Evolutionary conservation across 2,888 invertebrate genomes (phyloP), one percentile per base, ranked within the genome.

Genomic region (Scrobipalpa costella): DNA sequence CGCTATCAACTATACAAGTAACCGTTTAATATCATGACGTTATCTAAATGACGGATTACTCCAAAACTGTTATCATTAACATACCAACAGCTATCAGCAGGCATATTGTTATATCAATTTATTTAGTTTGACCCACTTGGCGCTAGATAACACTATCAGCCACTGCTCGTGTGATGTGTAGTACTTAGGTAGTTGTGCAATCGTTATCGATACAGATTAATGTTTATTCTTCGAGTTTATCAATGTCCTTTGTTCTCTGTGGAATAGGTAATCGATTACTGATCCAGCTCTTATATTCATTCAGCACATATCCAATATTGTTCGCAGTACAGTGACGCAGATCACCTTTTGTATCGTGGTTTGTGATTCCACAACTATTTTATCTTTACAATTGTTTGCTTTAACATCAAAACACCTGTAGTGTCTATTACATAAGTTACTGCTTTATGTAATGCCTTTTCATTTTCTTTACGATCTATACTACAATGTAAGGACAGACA

Each of bases 121-220:
- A 73, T 77, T 80, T 79, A 77, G 77, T 80, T 80, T 88, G 88
- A 88, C 89, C 89, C 73, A 89, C 76, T 88, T 88, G 81, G 66
- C 68, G 66, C 62, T n/a, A 74, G 86, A 88, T 88, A 87, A 84
- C 66, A 71, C 77, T 87, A 88, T 89, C 86, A 78, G 71, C 74
- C 68, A 71, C 76, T 82, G 78, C 83, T 38, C 34, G 63, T 62
- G 27, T 65, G 58, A 65, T 84, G 79, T 85, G 81, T 83, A 13
- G 13, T 40, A 40, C 40, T n/a, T 40, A 40, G 13, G 2, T 40
- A 78, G 78, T 84, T 84, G 83, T 82, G 83, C 84, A 86, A 86
- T 72, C 71, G 74, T 77, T 85, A 87, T 85, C 83, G 66, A 75
- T 73, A 77, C 73, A 76, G 76, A 78, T 77, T 73, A 69, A 72